Conservation (phyloP, 2,888 invertebrate genomes). For the Morpho achilles region DNA sequence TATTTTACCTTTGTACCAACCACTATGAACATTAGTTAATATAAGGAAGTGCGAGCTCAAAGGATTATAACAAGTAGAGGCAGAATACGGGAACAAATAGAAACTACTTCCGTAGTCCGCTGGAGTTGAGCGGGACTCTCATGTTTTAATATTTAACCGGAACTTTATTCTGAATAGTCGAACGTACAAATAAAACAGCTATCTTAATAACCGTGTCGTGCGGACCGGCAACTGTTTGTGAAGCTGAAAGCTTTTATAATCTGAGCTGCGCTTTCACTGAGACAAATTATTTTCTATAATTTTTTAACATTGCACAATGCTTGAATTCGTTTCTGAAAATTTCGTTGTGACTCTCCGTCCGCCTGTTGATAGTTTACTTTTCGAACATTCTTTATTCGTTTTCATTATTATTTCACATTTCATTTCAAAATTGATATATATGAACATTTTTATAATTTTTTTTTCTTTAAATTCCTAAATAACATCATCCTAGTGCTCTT, state of each 20-base stretch:
- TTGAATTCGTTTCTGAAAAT: too few species aligned
- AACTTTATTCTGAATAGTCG: constrained; percentile 58
- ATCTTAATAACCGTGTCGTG: constrained; percentile 66
- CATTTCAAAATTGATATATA: too few species aligned
- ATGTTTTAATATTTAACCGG: constrained; percentile 69
- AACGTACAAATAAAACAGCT: constrained; percentile 66
- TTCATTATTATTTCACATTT: too few species aligned
- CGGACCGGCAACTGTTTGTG: constrained; percentile 41
- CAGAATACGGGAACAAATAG: constrained; percentile 22
- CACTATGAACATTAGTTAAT: constrained; percentile 11
- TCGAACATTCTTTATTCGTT: too few species aligned
- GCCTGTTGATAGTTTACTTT: too few species aligned
- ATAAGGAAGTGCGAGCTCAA: constrained; percentile 18
- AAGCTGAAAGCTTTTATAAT: constrained; percentile 64
- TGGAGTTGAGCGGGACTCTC: constrained; percentile 43
- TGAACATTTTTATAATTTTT: too few species aligned
- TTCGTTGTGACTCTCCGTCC: too few species aligned
- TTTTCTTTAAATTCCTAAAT: too few species aligned
- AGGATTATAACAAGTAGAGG: constrained; percentile 25
- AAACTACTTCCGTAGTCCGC: constrained; percentile 29
- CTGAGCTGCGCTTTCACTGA: constrained; percentile 48
- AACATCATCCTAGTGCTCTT: too few species aligned
- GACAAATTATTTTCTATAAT: constrained; percentile 16
- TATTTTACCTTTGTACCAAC: constrained; percentile 14
- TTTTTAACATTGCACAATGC: too few species aligned